Evolutionary conservation across 2,113 vertebrate species (phyloP).

Genomic region (Ictidomys tridecemlineatus): DNA sequence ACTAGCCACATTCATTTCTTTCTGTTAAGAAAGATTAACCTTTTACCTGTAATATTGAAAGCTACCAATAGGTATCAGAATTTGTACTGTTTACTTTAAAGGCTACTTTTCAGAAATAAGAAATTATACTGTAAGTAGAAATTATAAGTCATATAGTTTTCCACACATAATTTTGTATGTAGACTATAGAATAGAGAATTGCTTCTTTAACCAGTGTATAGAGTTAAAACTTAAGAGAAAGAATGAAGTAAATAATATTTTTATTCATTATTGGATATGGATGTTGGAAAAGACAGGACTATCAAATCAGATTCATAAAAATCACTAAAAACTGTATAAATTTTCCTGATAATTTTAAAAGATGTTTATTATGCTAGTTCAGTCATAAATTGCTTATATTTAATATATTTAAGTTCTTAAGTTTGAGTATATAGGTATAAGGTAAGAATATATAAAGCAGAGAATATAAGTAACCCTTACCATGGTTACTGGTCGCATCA

Average conservation of each 20-base stretch:
- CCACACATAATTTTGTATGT: background rate
- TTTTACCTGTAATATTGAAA: background rate
- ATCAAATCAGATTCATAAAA: background rate
- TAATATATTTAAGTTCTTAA: background rate
- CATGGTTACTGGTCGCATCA: background rate
- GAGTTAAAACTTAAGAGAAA: background rate
- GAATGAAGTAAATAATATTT: background rate
- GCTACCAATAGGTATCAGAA: background rate
- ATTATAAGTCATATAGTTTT: background rate
- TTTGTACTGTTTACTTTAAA: constrained; percentile 12
- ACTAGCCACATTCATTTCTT: background rate
- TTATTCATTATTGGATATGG: background rate
- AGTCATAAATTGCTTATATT: background rate
- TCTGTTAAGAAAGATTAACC: background rate
- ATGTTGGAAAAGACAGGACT: background rate
- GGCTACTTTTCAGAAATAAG: background rate
- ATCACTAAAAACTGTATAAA: background rate
- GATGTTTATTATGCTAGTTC: background rate
- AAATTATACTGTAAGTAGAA: background rate
- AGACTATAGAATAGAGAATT: background rate
- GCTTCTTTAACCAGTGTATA: background rate
- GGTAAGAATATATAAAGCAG: background rate
- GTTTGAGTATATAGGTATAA: background rate
- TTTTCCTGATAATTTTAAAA: background rate
- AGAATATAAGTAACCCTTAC: background rate